These are phyloP conservation scores for Drosophila kanapiae DNA, from an alignment of 1,140 invertebrate species.

Conservation along the genomic window DNA sequence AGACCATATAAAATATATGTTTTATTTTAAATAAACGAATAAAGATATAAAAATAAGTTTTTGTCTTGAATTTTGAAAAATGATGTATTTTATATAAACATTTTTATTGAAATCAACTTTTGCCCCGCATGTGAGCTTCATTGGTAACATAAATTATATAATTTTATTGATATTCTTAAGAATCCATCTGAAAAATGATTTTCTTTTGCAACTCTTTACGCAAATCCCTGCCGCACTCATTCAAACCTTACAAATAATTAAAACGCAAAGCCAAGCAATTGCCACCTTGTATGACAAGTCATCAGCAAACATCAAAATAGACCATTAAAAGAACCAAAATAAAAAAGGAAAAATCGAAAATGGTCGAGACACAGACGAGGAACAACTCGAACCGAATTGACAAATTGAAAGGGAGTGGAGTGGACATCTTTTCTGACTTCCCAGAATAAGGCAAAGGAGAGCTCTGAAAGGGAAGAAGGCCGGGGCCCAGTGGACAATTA, in stretches of 20 bases:
- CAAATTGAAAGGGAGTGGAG: constrained; percentile 71
- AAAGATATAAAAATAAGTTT: too few species aligned
- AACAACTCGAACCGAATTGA: constrained; percentile 60
- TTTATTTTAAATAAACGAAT: too few species aligned
- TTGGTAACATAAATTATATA: too few species aligned
- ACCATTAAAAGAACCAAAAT: background rate
- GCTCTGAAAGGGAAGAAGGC: constrained; percentile 53
- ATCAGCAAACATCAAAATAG: constrained; percentile 58
- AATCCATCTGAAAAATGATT: background rate
- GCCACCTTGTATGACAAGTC: constrained; percentile 76
- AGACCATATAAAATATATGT: too few species aligned
- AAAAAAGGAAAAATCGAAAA: constrained; percentile 17
- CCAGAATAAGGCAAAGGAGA: constrained; percentile 32
- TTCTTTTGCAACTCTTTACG: constrained; percentile 2
- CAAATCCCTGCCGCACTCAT: constrained; percentile 1
- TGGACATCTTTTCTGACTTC: constrained; percentile 53
- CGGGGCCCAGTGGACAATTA: constrained; percentile 65
- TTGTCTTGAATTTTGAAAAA: too few species aligned
- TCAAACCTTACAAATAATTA: constrained; percentile 58
- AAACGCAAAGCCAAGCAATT: constrained; percentile 63
- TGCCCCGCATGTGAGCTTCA: too few species aligned
- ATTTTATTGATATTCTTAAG: background rate
- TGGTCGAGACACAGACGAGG: constrained; percentile 3
- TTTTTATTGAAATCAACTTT: too few species aligned
- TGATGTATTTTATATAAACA: too few species aligned